phyloP scores from a whole-genome alignment of 1,140 invertebrate species.

The Aphelenchoides fujianensis region DNA sequence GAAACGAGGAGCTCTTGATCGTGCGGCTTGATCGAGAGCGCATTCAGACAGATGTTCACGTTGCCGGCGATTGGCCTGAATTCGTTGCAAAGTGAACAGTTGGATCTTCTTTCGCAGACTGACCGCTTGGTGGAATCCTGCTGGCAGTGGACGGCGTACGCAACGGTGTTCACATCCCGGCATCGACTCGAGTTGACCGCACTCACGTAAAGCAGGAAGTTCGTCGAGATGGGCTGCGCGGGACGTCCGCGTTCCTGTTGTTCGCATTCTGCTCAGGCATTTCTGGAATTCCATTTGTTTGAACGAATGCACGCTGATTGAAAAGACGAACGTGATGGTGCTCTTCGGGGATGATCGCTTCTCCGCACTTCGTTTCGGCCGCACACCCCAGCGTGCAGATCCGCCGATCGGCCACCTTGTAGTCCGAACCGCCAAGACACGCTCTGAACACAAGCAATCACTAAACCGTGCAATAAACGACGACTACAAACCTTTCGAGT shows the following conservation, averaged over 20 bases:
- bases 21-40: constrained; percentile 84
- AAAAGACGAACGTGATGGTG: constrained; percentile 51
- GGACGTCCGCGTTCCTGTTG: constrained; percentile 17
- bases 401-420: constrained; percentile 2
- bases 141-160: constrained; percentile 97
- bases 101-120: constrained; percentile 3
- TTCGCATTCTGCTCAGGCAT: constrained; percentile 18
- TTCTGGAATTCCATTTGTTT: constrained; percentile 3
- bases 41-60: constrained; percentile 93
- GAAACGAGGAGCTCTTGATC: constrained; percentile 87
- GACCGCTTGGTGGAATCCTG: constrained; percentile 76
- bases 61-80: constrained; percentile 92
- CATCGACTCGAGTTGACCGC: constrained; percentile 87
- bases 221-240: constrained; percentile 31
- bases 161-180: constrained; percentile 81
- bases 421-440: not conserved
- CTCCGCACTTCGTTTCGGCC: constrained; percentile 54
- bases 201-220: constrained; percentile 95
- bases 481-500: constrained; percentile 8
- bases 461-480: not conserved
- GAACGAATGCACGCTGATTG: not conserved
- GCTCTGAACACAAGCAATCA: constrained; percentile 4
- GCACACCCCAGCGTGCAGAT: constrained; percentile 32
- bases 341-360: constrained; percentile 49
- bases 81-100: constrained; percentile 48